Conservation (phyloP, 2,113 vertebrate species). For the Gavialis gangeticus region DNA sequence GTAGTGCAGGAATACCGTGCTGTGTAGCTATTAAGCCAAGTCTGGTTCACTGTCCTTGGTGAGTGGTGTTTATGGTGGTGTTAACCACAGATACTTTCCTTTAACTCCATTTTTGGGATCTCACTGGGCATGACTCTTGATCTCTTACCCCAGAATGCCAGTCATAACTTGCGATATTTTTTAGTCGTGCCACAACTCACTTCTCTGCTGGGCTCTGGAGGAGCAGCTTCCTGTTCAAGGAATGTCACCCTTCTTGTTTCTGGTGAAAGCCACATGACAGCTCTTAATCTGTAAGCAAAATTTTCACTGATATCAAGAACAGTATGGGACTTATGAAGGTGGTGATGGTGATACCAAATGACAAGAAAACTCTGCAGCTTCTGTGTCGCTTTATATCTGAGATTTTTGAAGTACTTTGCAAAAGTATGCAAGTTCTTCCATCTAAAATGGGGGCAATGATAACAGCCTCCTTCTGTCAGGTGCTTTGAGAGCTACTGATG, state of each 20-base stretch:
- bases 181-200: no score
- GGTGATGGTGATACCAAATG: fast-evolving
- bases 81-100: not conserved
- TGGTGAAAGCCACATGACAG: fast-evolving
- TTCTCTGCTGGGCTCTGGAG: not conserved
- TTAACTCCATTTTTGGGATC: not conserved
- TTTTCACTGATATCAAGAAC: not conserved
- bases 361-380: not conserved
- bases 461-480: no score
- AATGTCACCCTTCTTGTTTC: not conserved
- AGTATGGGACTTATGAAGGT: not conserved
- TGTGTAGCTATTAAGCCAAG: not conserved
- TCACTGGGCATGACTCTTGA: not conserved
- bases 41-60: not conserved
- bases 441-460: no score
- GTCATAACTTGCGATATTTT: not conserved
- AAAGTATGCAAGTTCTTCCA: not conserved
- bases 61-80: not conserved
- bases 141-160: not conserved
- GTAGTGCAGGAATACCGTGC: not conserved
- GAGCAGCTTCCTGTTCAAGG: not conserved
- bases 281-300: not conserved
- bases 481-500: no score
- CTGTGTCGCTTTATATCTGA: fast-evolving
- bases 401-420: not conserved